phyloP scores from a whole-genome alignment of 2,113 vertebrate genomes.

The Labeo catla region DNA sequence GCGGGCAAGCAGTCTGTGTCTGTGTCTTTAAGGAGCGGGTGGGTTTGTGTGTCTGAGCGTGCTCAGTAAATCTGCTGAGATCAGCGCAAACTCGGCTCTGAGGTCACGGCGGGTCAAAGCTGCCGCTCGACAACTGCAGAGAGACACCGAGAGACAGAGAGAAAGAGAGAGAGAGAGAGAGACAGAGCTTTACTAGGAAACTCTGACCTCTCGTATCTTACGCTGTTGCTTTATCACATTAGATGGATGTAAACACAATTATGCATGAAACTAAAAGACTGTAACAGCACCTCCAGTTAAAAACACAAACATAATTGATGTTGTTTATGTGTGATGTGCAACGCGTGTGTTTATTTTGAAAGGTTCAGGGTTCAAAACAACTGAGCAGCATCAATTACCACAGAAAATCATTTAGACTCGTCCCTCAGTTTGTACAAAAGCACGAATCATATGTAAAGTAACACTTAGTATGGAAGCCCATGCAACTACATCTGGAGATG shows the following conservation, averaged over 20 bases:
- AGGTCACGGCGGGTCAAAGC: slow-evolving; percentile 72
- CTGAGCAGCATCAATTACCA: background rate
- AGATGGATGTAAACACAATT: background rate
- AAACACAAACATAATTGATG: background rate
- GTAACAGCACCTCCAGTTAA: background rate
- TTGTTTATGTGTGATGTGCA: background rate
- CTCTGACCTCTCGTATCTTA: background rate
- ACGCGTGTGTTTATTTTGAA: background rate
- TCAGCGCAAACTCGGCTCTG: slow-evolving; percentile 67
- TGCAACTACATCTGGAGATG: background rate
- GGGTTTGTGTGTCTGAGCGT: slow-evolving; percentile 4
- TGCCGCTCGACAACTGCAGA: slow-evolving; percentile 68
- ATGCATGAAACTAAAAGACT: background rate
- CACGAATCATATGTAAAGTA: background rate
- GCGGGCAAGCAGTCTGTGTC: background rate
- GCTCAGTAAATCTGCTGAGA: slow-evolving; percentile 76
- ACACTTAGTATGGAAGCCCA: background rate
- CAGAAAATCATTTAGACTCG: background rate
- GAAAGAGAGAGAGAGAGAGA: no score
- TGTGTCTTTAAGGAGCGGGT: background rate
- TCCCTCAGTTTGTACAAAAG: no score
- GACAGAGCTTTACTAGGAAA: background rate
- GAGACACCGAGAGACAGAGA: background rate
- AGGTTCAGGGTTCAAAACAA: background rate
- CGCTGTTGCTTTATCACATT: background rate